Conservation (phyloP, 2,797 vertebrate genomes). For the Gymnopithys bicolor region DNA sequence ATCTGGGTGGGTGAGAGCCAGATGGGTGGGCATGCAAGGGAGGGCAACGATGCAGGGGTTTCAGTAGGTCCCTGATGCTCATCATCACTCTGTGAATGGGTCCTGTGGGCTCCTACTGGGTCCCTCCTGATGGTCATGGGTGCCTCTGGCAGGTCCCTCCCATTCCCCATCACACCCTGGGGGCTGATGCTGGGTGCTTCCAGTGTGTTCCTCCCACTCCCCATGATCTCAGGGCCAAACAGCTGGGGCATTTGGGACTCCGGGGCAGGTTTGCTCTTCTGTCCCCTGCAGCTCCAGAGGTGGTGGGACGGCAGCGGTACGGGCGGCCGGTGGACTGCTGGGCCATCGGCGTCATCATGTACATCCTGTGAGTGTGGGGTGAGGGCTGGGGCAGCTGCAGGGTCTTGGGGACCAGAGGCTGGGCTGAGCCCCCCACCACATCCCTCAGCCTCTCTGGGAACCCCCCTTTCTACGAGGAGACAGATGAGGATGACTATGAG, state of each 20-base stretch:
- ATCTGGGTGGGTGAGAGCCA: constrained; percentile 91
- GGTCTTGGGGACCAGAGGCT: accelerated
- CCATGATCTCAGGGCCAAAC: not conserved
- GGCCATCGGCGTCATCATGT: constrained; percentile 98
- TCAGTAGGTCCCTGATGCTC: not conserved
- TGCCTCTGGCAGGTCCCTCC: not conserved
- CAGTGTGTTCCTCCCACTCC: not conserved
- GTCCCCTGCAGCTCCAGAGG: constrained; percentile 88
- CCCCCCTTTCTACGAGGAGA: constrained; percentile 96
- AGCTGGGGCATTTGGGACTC: not conserved
- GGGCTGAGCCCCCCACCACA: not conserved
- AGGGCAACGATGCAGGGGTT: accelerated
- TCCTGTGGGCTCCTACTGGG: not conserved
- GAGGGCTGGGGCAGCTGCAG: not conserved
- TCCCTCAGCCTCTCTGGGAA: constrained; percentile 92
- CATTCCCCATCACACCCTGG: not conserved
- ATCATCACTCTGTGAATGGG: not conserved
- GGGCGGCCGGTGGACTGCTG: constrained; percentile 96
- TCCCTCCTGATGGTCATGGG: not conserved
- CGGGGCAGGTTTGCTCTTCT: not conserved
- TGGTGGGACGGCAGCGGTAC: constrained; percentile 95
- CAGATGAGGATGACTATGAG: constrained; percentile 95
- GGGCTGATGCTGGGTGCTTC: not conserved
- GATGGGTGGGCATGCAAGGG: accelerated
- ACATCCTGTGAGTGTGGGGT: constrained; percentile 90